Conservation (phyloP, 2,113 vertebrate species). For the Petrocephalus zakoni region DNA sequence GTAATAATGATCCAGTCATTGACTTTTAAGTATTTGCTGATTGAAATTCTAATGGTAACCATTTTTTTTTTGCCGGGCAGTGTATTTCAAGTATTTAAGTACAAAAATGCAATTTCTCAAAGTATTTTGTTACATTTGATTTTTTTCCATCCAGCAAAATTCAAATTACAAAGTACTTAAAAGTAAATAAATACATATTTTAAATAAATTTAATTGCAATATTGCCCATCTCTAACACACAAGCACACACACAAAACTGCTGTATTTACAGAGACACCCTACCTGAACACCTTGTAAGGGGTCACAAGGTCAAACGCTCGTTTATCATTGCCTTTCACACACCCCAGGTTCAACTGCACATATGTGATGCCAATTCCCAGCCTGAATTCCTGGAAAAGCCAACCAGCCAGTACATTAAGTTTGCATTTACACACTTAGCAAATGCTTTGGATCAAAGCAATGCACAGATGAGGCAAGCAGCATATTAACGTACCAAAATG, state of each 20-base stretch:
- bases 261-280: conserved; percentile 6
- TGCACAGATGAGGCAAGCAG: background rate
- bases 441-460: background rate
- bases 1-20: too few species aligned
- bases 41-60: too few species aligned
- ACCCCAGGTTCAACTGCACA: conserved; percentile 71
- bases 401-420: background rate
- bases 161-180: too few species aligned
- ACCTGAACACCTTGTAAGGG: conserved; percentile 72
- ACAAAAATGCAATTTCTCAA: too few species aligned
- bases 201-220: too few species aligned
- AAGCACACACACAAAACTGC: background rate
- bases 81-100: too few species aligned
- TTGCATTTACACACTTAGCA: background rate
- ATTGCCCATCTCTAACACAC: too few species aligned
- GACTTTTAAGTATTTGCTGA: too few species aligned
- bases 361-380: conserved; percentile 69
- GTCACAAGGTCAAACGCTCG: conserved; percentile 68
- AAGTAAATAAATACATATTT: too few species aligned
- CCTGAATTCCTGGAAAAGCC: conserved; percentile 55
- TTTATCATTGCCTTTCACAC: conserved; percentile 62
- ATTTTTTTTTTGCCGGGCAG: too few species aligned
- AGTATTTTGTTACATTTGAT: too few species aligned
- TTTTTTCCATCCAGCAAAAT: too few species aligned
- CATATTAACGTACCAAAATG: background rate